phyloP scores from a whole-genome alignment of 2,113 vertebrate genomes.

The Podarcis raffonei region DNA sequence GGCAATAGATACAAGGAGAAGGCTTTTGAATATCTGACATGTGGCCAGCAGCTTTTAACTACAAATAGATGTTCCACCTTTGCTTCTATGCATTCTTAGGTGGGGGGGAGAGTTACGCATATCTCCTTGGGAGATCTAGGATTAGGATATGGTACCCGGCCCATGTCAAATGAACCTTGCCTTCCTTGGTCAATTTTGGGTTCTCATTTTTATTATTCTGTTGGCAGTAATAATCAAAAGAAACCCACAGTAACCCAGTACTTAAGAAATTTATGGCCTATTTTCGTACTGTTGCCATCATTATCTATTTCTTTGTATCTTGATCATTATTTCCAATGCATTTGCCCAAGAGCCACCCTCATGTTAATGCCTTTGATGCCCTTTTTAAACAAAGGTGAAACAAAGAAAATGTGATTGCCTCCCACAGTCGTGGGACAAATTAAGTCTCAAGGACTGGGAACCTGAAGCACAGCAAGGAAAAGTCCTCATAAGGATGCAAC shows the following conservation, averaged over 20 bases:
- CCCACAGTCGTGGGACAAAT: neutral
- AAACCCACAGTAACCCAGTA: neutral
- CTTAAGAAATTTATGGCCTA: neutral
- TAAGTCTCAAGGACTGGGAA: neutral
- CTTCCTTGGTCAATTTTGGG: neutral
- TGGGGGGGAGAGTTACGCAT: too few relatives aligned
- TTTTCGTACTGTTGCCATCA: slow-evolving; percentile 33
- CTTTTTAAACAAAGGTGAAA: neutral
- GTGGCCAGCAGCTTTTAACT: neutral
- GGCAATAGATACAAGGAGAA: neutral
- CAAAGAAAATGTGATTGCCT: neutral
- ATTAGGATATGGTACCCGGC: neutral
- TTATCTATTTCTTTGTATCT: slow-evolving; percentile 15
- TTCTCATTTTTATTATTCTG: slow-evolving; percentile 27
- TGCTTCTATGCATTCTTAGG: neutral
- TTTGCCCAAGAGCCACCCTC: neutral
- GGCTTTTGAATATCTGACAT: neutral
- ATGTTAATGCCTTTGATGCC: neutral
- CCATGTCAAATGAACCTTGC: neutral
- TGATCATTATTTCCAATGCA: neutral
- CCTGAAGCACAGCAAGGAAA: neutral
- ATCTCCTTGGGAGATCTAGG: neutral
- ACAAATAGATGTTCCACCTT: neutral
- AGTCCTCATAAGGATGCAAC: neutral
- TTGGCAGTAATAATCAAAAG: slow-evolving; percentile 17